Evolutionary conservation across 1,140 invertebrate species (phyloP), one percentile per base, ranked within the genome.

Genomic region (Lordiphosa mommai): DNA sequence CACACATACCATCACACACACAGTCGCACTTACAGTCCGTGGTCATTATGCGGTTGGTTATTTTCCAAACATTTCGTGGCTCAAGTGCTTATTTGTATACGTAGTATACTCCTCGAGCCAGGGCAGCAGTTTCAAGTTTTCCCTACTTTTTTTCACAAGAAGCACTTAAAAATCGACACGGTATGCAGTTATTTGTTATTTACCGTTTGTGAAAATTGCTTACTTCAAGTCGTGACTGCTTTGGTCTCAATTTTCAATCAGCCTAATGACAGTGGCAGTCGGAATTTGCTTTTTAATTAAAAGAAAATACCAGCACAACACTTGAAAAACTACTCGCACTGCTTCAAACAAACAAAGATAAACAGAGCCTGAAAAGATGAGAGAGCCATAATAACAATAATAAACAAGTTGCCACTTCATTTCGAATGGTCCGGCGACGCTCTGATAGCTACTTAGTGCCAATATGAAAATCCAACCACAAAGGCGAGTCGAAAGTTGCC

Each of bases 381-480:
- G 9, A 29, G 12, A n/a, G 36, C 23, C 57, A 72, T 84, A 72
- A 82, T 84, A 84, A 82, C 72, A 82, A 84, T 82, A 77, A 84
- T 61, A 84, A 82, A 82, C 77, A 82, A 82, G 72, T 84, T 72
- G 72, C 77, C 77, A 82, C 77, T 82, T 82, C 77, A 82, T 77
- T 84, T 77, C 51, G 61, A 77, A 82, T 64, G 77, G 55, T 84
- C 68, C 63, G 38, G 46, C 59, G 68, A 68, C 34, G 52, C 61
- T 53, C 52, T 69, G 79, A 72, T 84, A 84, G 52, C 79, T 82
- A 68, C 72, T 82, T 82, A 84, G 58, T 77, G 77, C 58, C 77
- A 76, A 84, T 82, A 82, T 84, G 64, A 82, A 84, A 84, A 84
- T 84, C 63, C 71, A 38, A 14, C 43, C 77, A 84, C 61, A 68